Base-by-base conservation (phyloP, 2,113 vertebrate genomes). In the Cryptotis parvus region DNA sequence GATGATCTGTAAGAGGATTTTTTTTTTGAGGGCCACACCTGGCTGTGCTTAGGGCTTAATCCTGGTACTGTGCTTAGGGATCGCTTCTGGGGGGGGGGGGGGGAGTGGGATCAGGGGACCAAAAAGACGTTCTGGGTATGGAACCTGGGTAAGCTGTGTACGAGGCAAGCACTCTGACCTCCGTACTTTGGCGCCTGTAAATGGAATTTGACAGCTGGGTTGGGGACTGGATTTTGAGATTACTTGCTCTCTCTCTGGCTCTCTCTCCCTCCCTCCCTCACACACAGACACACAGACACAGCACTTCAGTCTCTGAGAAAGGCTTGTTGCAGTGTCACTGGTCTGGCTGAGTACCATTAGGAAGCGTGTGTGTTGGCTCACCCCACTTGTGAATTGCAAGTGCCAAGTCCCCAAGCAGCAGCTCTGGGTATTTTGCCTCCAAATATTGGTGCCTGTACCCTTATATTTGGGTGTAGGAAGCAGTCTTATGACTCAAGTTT, bases 401-500 rank as follows among this genome's bases (percentile, higher is more conserved):
- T 41, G 22, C 37, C 3, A 73, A 41, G 37, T 43, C 39, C 70
- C 65, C 31, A 15, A 68, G 55, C 63, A 91, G 41, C 35, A 82
- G 76, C 27, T 86, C 68, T 41, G 26, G 9, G 37, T 75, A n/a
- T 35, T 90, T 84, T 76, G 83, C 24, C 27, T 76, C 66, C 74
- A 88, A 74, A 68, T 84, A 41, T 39, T 89, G 81, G 39, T 6
- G 0, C 9, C 41, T 75, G 0, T 4, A 73, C 66, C 37, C 24
- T 91, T 49, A n/a, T 72, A 82, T 86, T 76, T 41, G 35, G 37
- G 65, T 58, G 31, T 31, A 77, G 78, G n/a, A 90, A 86, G 45
- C 63, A 7, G 61, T 22, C 43, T 85, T 29, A 26, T 93, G 91
- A 94, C 61, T 96, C 91, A 92, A 33, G 52, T 16, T 69, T 90